Percentiles rank a stretch among this genome's conserved stretches.
These are phyloP conservation scores for Leptopterna dolabrata DNA, from an alignment of 2,888 invertebrate species.

Conservation along the genomic window DNA sequence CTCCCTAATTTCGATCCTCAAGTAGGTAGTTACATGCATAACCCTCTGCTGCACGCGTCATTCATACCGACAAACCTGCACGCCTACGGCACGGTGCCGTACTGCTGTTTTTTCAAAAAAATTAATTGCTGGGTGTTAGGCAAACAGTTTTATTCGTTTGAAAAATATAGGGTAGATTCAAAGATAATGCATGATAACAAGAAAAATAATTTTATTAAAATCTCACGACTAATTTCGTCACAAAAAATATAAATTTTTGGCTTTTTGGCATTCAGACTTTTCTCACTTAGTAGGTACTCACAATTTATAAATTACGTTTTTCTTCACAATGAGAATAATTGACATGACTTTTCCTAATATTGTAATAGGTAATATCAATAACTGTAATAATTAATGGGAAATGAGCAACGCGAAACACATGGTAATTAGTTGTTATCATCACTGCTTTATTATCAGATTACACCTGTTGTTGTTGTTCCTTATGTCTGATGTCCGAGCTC, in stretches of 20 bases:
- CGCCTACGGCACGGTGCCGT: neutral
- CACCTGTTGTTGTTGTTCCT: too few species aligned
- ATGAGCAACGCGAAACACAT: too few species aligned
- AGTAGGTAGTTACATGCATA: too few species aligned
- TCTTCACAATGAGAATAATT: neutral
- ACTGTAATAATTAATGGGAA: neutral
- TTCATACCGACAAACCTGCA: neutral
- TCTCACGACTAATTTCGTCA: neutral
- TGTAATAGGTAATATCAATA: neutral
- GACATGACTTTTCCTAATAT: neutral
- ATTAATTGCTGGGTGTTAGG: neutral
- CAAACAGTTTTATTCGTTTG: neutral
- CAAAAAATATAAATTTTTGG: neutral
- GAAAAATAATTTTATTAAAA: neutral
- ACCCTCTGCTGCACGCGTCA: constrained; percentile 50
- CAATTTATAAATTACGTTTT: neutral
- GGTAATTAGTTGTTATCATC: too few species aligned
- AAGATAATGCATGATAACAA: neutral
- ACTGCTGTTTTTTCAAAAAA: neutral
- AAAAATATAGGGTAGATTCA: neutral
- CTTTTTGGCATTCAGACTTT: neutral
- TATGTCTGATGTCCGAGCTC: too few species aligned
- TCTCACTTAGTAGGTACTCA: neutral
- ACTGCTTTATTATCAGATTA: too few species aligned
- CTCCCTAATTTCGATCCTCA: too few species aligned